Conservation (phyloP, 2,797 vertebrate species). For the Sebastes diaconus region DNA sequence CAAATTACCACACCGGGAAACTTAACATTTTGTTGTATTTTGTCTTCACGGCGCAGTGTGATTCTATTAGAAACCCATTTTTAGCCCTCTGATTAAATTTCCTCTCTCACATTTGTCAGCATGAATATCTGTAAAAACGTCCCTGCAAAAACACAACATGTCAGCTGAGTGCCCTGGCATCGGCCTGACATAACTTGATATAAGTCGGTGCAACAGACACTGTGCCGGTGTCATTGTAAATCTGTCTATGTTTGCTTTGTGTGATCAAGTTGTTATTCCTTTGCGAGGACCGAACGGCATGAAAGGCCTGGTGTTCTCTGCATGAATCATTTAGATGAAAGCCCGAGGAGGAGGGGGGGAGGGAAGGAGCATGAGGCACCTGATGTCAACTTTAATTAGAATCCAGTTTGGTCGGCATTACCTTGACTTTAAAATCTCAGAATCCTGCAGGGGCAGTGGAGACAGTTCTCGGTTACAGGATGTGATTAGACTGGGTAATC, state of each 20-base stretch:
- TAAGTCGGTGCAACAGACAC: conserved; percentile 64
- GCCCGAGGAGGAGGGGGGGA: conserved; percentile 63
- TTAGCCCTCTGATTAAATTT: conserved; percentile 65
- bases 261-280: conserved; percentile 79
- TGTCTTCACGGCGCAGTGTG: conserved; percentile 13
- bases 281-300: conserved; percentile 74
- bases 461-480: conserved; percentile 70
- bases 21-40: conserved; percentile 33
- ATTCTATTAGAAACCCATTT: conserved; percentile 62
- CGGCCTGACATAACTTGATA: conserved; percentile 65
- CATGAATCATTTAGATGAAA: conserved; percentile 86
- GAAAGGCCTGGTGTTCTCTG: conserved; percentile 75
- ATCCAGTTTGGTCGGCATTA: conserved; percentile 79
- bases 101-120: conserved; percentile 34
- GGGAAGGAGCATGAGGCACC: conserved; percentile 68
- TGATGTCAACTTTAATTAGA: conserved; percentile 85
- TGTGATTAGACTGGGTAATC: conserved; percentile 77
- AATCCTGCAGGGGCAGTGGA: conserved; percentile 74
- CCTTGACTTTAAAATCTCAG: conserved; percentile 83
- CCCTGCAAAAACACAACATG: conserved; percentile 12
- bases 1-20: conserved; percentile 56
- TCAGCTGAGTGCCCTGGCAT: conserved; percentile 39
- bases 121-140: conserved; percentile 22
- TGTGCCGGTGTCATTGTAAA: conserved; percentile 71
- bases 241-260: conserved; percentile 72